Conservation (phyloP, 2,888 invertebrate species). For the Empis livida region DNA sequence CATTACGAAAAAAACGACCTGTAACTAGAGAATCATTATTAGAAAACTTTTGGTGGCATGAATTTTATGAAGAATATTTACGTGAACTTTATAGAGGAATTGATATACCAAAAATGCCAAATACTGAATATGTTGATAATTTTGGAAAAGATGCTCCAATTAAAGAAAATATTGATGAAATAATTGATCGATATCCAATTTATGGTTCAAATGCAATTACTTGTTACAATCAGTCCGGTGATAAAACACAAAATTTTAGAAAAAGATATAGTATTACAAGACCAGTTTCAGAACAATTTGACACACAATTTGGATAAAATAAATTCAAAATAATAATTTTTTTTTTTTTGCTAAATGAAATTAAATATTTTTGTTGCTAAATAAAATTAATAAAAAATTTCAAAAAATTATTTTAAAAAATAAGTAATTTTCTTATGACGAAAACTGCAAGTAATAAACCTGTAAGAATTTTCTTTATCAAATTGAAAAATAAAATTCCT, state of each 20-base stretch:
- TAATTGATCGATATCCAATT: conserved; percentile 25
- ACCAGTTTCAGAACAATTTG: conserved; percentile 22
- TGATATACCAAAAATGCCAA: conserved; percentile 8
- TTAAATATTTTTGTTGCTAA: too few species aligned
- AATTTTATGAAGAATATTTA: conserved; percentile 27
- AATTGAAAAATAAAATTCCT: too few species aligned
- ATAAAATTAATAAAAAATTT: too few species aligned
- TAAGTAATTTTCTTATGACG: too few species aligned
- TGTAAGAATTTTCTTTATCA: too few species aligned
- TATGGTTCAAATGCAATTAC: conserved; percentile 28
- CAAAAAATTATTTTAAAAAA: too few species aligned
- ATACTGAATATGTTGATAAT: conserved; percentile 26
- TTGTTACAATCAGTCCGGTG: conserved; percentile 27
- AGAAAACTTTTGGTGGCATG: conserved; percentile 30
- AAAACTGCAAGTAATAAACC: too few species aligned
- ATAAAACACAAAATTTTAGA: conserved; percentile 22
- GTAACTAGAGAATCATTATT: conserved; percentile 17
- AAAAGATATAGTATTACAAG: conserved; percentile 21
- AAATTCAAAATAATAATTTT: too few species aligned
- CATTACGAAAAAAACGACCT: too few species aligned
- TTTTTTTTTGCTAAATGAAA: too few species aligned
- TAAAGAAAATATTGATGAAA: conserved; percentile 18
- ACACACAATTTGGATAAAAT: conserved; percentile 22
- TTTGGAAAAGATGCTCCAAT: conserved; percentile 19
- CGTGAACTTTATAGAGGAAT: conserved; percentile 18